phyloP scores from a whole-genome alignment of 2,113 vertebrate species.

The Syngnathus scovelli region DNA sequence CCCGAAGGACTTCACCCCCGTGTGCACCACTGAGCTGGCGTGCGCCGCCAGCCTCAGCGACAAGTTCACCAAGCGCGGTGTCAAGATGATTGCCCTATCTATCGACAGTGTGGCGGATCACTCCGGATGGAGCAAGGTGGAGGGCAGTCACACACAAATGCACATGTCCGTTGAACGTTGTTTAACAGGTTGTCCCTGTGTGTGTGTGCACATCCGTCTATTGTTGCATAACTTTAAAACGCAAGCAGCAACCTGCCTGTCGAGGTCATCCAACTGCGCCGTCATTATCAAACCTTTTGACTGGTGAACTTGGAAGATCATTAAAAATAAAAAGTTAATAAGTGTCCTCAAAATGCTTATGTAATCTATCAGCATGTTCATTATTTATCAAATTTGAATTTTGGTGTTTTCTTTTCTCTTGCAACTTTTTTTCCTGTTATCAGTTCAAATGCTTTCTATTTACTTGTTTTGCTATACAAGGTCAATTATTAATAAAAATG shows the following conservation, averaged over 20 bases:
- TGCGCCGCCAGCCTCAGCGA: slow-evolving; percentile 74
- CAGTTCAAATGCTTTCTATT: too few species aligned
- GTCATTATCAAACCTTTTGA: background rate
- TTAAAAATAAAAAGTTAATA: background rate
- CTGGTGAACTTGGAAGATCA: background rate
- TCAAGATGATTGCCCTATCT: slow-evolving; percentile 94
- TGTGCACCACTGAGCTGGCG: slow-evolving; percentile 95
- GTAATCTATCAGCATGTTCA: background rate
- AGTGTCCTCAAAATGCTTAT: background rate
- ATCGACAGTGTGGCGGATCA: slow-evolving; percentile 91
- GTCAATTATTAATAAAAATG: too few species aligned
- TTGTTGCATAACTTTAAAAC: background rate
- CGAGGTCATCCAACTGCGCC: background rate
- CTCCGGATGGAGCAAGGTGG: slow-evolving; percentile 86
- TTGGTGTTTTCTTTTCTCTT: background rate
- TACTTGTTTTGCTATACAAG: too few species aligned
- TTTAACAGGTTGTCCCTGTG: too few species aligned
- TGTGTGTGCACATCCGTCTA: too few species aligned
- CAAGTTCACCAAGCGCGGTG: slow-evolving; percentile 83
- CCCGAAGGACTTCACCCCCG: slow-evolving; percentile 89
- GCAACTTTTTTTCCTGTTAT: background rate
- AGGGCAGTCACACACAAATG: background rate
- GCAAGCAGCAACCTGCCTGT: background rate
- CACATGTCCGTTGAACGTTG: background rate
- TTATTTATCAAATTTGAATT: background rate